Conservation (phyloP, 2,888 invertebrate genomes). For the Drosophila fungiperda region DNA sequence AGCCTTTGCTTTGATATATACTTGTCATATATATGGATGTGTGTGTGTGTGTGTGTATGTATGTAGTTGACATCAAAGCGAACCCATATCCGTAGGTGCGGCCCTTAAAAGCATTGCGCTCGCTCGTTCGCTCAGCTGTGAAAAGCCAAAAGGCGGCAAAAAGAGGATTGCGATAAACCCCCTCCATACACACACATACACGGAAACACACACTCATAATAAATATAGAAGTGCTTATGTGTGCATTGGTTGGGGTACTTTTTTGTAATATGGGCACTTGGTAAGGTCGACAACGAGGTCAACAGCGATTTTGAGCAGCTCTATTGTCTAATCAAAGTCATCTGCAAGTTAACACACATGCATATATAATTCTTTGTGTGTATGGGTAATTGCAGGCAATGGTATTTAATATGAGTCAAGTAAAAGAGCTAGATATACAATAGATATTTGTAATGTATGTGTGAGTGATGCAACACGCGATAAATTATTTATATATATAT, state of each 20-base stretch:
- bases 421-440: constrained; percentile 15
- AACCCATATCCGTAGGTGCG: constrained; percentile 43
- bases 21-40: neutral
- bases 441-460: constrained; percentile 11
- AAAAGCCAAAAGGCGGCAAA: constrained; percentile 25
- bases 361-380: neutral
- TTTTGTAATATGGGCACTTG: constrained; percentile 56
- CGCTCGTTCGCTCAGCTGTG: constrained; percentile 45
- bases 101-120: constrained; percentile 27
- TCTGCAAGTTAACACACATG: constrained; percentile 26
- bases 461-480: constrained; percentile 37
- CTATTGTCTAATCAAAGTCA: constrained; percentile 65
- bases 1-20: constrained; percentile 30
- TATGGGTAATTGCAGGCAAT: constrained; percentile 40
- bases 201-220: neutral
- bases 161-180: constrained; percentile 8
- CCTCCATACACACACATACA: neutral
- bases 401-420: constrained; percentile 23
- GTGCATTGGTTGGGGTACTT: neutral
- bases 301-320: constrained; percentile 63
- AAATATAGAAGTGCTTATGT: neutral
- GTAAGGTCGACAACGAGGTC: constrained; percentile 74
- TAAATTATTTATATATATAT: constrained; percentile 14
- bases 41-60: neutral
- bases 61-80: constrained; percentile 30